phyloP scores from a whole-genome alignment of 1,140 invertebrate species.

The Tetramorium simillimum region DNA sequence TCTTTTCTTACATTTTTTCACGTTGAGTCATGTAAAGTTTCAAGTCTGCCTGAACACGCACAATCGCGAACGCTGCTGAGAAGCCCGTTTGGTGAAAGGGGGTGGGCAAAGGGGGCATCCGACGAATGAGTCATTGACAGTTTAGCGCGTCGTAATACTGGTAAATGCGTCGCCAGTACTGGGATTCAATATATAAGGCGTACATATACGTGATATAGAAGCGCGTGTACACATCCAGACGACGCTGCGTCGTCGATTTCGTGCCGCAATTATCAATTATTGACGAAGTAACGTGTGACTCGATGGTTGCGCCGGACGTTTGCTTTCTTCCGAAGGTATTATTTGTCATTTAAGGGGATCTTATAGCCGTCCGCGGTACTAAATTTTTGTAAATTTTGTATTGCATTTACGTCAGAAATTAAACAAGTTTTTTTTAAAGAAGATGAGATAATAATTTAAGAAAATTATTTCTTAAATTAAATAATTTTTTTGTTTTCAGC shows the following conservation, averaged over 20 bases:
- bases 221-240: background rate
- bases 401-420: background rate
- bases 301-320: background rate
- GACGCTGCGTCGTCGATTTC: background rate
- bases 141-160: no score
- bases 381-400: no score
- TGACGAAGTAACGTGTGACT: background rate
- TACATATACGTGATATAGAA: slow-evolving; percentile 1
- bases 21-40: slow-evolving; percentile 40
- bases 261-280: slow-evolving; percentile 53
- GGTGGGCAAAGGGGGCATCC: slow-evolving; percentile 27
- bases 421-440: background rate
- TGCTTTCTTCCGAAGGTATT: background rate
- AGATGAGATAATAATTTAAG: no score
- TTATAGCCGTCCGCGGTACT: no score
- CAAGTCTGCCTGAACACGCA: slow-evolving; percentile 39
- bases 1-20: slow-evolving; percentile 44
- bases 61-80: slow-evolving; percentile 34
- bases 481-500: no score
- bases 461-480: background rate
- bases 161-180: slow-evolving; percentile 50
- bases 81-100: slow-evolving; percentile 16
- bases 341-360: background rate
- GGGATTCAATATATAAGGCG: slow-evolving; percentile 51
- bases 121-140: slow-evolving; percentile 62